Evolutionary conservation across 2,113 vertebrate genomes (phyloP).

Genomic region (Xiphophorus maculatus): DNA sequence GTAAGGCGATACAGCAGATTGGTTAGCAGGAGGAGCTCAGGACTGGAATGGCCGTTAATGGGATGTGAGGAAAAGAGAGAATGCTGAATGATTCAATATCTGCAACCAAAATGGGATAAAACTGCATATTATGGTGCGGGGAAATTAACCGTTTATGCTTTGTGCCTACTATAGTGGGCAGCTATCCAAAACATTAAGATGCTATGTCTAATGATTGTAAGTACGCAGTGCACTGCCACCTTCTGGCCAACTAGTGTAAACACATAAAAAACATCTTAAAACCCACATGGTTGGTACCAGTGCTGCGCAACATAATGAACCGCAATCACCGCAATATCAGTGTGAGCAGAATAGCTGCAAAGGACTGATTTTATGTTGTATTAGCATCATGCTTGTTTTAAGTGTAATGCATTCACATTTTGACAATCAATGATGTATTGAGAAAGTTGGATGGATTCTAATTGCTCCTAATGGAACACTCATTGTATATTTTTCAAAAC

Average conservation of each 20-base stretch:
- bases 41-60: slow-evolving; percentile 1
- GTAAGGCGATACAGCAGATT: slow-evolving; percentile 39
- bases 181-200: neutral
- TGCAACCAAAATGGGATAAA: neutral
- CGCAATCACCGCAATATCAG: too few species aligned
- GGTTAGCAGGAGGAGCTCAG: slow-evolving; percentile 1
- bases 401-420: too few species aligned
- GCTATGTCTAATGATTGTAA: neutral
- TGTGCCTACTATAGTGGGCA: neutral
- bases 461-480: too few species aligned
- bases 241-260: neutral
- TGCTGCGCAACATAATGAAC: too few species aligned
- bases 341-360: too few species aligned
- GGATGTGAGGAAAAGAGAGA: neutral
- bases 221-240: neutral
- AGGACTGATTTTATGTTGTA: too few species aligned
- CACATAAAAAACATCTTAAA: neutral
- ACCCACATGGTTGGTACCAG: neutral
- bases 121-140: neutral
- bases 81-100: neutral
- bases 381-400: too few species aligned
- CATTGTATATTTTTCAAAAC: too few species aligned
- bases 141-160: neutral
- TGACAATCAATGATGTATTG: too few species aligned
- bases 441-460: too few species aligned